Evolutionary conservation across 2,888 invertebrate species (phyloP).

Genomic region (Pandemis heparana): DNA sequence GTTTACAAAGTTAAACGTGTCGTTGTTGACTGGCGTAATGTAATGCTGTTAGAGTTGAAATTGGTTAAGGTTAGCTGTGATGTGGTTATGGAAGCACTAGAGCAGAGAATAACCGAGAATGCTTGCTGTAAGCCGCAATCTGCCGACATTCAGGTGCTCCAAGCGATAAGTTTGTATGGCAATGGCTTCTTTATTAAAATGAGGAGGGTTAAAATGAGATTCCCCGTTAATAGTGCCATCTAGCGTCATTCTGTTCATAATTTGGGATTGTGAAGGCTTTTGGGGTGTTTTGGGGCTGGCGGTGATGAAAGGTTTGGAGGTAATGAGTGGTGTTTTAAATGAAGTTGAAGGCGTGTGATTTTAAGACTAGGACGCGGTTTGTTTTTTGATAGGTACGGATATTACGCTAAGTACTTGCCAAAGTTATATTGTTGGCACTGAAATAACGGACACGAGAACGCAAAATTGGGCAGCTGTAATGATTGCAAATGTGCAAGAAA

Average conservation of each 20-base stretch:
- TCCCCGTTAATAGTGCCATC: slow-evolving; percentile 23
- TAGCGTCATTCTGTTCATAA: slow-evolving; percentile 13
- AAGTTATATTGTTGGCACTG: no score
- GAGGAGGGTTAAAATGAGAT: slow-evolving; percentile 17
- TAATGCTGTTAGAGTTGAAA: slow-evolving; percentile 47
- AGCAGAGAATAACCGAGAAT: slow-evolving; percentile 62
- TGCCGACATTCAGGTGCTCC: slow-evolving; percentile 78
- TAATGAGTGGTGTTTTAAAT: not conserved
- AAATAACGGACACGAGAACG: no score
- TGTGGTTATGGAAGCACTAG: slow-evolving; percentile 48
- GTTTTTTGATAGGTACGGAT: no score
- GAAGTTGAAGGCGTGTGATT: not conserved
- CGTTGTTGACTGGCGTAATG: slow-evolving; percentile 45
- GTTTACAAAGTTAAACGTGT: slow-evolving; percentile 43
- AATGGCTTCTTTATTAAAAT: slow-evolving; percentile 57
- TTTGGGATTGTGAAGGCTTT: not conserved
- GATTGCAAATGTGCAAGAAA: no score
- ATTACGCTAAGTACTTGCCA: no score
- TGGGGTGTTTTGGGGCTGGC: no score
- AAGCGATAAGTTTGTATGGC: slow-evolving; percentile 56
- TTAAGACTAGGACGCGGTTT: no score
- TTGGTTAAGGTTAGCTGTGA: slow-evolving; percentile 44
- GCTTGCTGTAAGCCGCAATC: slow-evolving; percentile 76
- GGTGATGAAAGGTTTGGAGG: not conserved
- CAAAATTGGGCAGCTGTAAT: no score